Evolutionary conservation across 1,140 invertebrate species (phyloP), one percentile per base, ranked within the genome.

Genomic region (Penaeus japonicus): DNA sequence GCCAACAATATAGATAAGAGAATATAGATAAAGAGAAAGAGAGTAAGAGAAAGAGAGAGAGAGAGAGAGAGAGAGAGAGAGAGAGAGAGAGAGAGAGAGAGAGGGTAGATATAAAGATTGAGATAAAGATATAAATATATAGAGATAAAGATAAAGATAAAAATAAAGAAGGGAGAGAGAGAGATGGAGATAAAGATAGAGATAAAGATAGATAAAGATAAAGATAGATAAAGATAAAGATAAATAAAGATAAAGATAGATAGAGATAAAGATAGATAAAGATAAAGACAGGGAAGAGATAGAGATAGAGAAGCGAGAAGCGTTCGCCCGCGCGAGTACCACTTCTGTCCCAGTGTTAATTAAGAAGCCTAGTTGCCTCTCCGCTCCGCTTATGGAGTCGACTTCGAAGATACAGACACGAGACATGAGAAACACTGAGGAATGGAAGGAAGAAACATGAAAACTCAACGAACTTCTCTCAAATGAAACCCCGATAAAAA

Each of bases 31-130:
- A n/a, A n/a, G n/a, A n/a, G n/a, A n/a, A n/a, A n/a, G n/a, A n/a
- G n/a, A n/a, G n/a, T n/a, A n/a, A 15, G 12, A 73, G 70, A 73
- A 27, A 73, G 27, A 77, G 27, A 77, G 73, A 77, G 73, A 77
- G 73, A 77, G 73, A 77, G 73, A 77, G 73, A 77, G 73, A 77
- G 73, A 77, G 73, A 77, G 73, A 77, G 73, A 77, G 73, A 77
- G 73, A 77, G 73, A 77, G 73, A 77, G 73, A 77, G 73, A 32
- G 12, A 32, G 27, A 77, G 12, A 32, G 73, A 32, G 73, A 32
- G 73, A 12, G 12, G 30, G 12, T 12, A 12, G 17, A 15, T 20
- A 12, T 12, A 10, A 24, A 17, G 27, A n/a, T 73, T 27, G 30
- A 7, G 12, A 15, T 12, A n/a, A 27, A 27, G 20, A n/a, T 12